Percentiles rank a stretch among this genome's conserved stretches.
These are phyloP conservation scores for Gavia stellata DNA, from an alignment of 2,113 vertebrate genomes.

Conservation along the genomic window DNA sequence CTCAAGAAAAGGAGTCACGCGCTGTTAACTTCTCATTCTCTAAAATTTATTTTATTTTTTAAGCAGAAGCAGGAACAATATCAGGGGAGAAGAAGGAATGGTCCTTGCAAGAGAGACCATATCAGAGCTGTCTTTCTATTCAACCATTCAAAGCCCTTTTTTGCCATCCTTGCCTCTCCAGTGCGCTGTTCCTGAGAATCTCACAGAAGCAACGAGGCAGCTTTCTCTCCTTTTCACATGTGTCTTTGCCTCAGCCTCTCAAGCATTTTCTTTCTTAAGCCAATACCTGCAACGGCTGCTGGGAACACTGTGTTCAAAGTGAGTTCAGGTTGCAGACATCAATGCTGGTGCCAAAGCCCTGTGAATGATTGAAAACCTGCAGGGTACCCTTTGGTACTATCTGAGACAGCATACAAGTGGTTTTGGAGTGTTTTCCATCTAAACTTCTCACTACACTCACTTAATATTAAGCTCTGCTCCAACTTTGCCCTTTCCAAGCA, in stretches of 20 bases:
- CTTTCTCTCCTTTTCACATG: background rate
- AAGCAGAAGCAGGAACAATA: background rate
- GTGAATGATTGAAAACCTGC: constrained; percentile 5
- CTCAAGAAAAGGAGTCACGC: background rate
- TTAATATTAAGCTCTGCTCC: background rate
- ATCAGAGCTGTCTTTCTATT: background rate
- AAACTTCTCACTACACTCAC: background rate
- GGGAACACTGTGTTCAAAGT: constrained; percentile 6
- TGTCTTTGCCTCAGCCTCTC: background rate
- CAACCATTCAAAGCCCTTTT: background rate
- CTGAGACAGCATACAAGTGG: background rate
- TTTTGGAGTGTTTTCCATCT: background rate
- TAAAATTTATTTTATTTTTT: background rate
- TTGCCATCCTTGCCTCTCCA: background rate
- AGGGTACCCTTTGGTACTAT: background rate
- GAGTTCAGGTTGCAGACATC: background rate
- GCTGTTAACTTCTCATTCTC: background rate
- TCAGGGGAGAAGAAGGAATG: background rate
- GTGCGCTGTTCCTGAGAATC: background rate
- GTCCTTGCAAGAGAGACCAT: background rate
- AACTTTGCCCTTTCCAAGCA: constrained; percentile 13
- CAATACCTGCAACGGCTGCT: background rate
- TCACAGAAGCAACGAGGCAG: background rate
- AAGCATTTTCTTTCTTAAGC: background rate
- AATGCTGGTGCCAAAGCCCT: background rate